Percentiles rank a stretch among this genome's conserved stretches.
Conservation (phyloP, 2,888 invertebrate genomes). For the Drosophila siamana region DNA sequence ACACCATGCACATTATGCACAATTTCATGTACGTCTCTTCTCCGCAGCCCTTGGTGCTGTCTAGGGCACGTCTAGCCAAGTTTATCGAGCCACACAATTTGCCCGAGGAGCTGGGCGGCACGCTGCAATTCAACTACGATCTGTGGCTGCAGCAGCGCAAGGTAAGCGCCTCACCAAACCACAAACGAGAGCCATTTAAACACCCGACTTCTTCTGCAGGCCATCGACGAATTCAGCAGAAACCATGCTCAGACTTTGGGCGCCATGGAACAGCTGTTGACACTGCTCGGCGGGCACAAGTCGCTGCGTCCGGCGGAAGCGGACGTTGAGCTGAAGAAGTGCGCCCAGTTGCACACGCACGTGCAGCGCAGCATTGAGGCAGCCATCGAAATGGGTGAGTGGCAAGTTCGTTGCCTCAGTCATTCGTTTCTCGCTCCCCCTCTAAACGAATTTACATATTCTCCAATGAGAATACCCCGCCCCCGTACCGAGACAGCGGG, state of each 20-base stretch:
- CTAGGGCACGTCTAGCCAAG: conserved; percentile 89
- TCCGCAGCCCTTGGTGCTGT: conserved; percentile 89
- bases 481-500: too few species aligned
- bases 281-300: conserved; percentile 87
- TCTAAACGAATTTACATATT: conserved; percentile 60
- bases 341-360: conserved; percentile 86
- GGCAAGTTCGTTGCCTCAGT: conserved; percentile 65
- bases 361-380: conserved; percentile 86
- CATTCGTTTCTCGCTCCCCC: conserved; percentile 57
- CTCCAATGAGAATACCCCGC: too few species aligned
- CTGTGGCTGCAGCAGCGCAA: conserved; percentile 91
- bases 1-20: conserved; percentile 1
- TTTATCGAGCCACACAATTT: conserved; percentile 90
- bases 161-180: conserved; percentile 86
- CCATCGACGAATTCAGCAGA: conserved; percentile 89
- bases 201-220: conserved; percentile 84
- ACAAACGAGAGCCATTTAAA: neutral
- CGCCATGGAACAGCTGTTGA: conserved; percentile 88
- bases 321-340: conserved; percentile 87
- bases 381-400: conserved; percentile 86
- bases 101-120: conserved; percentile 90
- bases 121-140: conserved; percentile 89
- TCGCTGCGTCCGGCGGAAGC: conserved; percentile 87
- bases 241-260: conserved; percentile 87
- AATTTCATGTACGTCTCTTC: conserved; percentile 2